Base-by-base conservation (phyloP, 2,113 vertebrate species). In the Platysteira castanea region DNA sequence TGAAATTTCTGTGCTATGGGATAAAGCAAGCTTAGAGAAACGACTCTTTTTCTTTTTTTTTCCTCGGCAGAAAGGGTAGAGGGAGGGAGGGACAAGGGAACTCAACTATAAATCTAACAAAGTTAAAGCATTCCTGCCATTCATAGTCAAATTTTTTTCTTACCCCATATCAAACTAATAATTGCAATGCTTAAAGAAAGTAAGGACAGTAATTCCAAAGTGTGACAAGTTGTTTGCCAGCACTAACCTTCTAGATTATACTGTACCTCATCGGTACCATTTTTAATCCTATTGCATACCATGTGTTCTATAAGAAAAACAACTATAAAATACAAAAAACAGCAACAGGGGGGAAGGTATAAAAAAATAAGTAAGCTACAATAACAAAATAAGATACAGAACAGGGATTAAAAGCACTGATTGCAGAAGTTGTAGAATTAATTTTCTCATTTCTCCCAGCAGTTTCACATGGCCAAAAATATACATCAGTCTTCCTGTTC, bases 11-110 rank as follows among this genome's bases (percentile, higher is more conserved):
- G 28, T 94, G 49, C 79, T 95, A 82, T 89, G 85, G 84, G 79
- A 83, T 73, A 84, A 42, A 82, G 64, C 26, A 94, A 96, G 53
- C 52, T 49, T 30, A 94, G 79, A 96, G 57, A 97, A 98, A 97
- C 23, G n/a, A 81, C n/a, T 73, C 26, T 57, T 54, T 41, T n/a
- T 53, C 3, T 24, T 22, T 27, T 6, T 16, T 30, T 24, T 27
- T 10, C 57, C 14, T 52, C 61, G 11, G 2, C 4, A 4, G 10
- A 10, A 22, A 6, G 6, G 1, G 4, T 8, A 11, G 23, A 37
- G 15, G 9, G 23, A 37, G 11, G 9, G 16, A 75, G 15, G 23
- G 15, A 39, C 49, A 13, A 44, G 11, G 52, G 4, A 16, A 60
- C 52, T 80, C 90, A 96, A 42, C 89, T 76, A 74, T 71, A 95